Base-by-base conservation (phyloP, 2,888 invertebrate species). In the Tupiocoris notatus region DNA sequence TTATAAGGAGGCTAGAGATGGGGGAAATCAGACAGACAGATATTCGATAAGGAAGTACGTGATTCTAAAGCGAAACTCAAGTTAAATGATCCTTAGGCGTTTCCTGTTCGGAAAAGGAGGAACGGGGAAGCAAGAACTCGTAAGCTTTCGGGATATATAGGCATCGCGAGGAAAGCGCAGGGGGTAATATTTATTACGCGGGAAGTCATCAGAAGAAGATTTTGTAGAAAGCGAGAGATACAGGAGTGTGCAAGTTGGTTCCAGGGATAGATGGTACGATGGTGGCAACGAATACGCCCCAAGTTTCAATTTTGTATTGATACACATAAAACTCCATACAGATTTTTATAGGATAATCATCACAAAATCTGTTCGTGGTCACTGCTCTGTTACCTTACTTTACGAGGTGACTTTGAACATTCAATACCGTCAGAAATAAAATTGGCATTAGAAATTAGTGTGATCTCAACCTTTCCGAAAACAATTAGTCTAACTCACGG, bases 21-120 rank as follows among this genome's bases (percentile, higher is more conserved):
- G 70, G 73, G 63, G 22, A 63, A 73, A 73, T 73, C 73, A 73
- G 73, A 73, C 73, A 73, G 62, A 63, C 73, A 73, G 73, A 73
- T 73, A 73, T 73, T 73, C 73, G 73, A 73, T 73, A 73, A 73
- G 73, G 73, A 63, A 73, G 73, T 61, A 73, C 73, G 73, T 73
- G 73, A 73, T 73, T 73, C 73, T 73, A 63, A 63, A 73, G 63
- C 73, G 63, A 73, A 39, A 73, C 73, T 73, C 62, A 62, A 73
- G 73, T 73, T 73, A 73, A 73, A 73, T 73, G 73, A 73, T 73
- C 73, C 73, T 73, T 73, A 63, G 62, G 39, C 63, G 62, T 54
- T 63, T 73, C 73, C 73, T 56, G 67, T 56, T 67, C 56, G 22
- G 56, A 39, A 39, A 39, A 39, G 12, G 39, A 12, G 12, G 39